Percentiles rank a stretch among this genome's conserved stretches.
These are phyloP conservation scores for Natator depressus DNA, from an alignment of 2,113 vertebrate genomes.

Conservation along the genomic window DNA sequence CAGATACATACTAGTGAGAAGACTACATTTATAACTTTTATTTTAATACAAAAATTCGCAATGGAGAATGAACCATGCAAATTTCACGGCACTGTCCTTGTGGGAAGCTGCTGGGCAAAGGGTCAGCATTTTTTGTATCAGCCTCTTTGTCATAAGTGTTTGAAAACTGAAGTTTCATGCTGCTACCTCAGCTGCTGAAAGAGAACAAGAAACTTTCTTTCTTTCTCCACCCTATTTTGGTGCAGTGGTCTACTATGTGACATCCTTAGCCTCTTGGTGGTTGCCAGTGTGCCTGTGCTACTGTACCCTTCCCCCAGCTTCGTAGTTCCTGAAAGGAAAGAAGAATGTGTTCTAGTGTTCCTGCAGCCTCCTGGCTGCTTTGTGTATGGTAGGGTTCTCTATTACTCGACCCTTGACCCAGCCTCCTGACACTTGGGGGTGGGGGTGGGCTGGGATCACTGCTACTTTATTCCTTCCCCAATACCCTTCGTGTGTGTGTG, in stretches of 20 bases:
- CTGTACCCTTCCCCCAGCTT: neutral
- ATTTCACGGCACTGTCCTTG: fast-evolving
- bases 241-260: neutral
- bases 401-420: neutral
- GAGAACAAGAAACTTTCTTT: neutral
- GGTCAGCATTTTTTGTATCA: neutral
- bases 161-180: neutral
- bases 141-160: neutral
- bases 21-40: neutral
- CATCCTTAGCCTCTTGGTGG: neutral
- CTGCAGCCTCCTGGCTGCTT: neutral
- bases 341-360: neutral
- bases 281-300: too few relatives aligned
- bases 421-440: neutral
- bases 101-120: fast-evolving
- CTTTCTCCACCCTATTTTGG: neutral
- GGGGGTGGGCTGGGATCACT: neutral
- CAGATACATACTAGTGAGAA: neutral
- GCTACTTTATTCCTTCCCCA: neutral
- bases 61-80: neutral
- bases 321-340: neutral
- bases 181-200: neutral
- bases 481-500: neutral
- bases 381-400: neutral
- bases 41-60: neutral